Evolutionary conservation across 1,140 invertebrate species (phyloP), one percentile per base, ranked within the genome.

Genomic region (Proales similis): DNA sequence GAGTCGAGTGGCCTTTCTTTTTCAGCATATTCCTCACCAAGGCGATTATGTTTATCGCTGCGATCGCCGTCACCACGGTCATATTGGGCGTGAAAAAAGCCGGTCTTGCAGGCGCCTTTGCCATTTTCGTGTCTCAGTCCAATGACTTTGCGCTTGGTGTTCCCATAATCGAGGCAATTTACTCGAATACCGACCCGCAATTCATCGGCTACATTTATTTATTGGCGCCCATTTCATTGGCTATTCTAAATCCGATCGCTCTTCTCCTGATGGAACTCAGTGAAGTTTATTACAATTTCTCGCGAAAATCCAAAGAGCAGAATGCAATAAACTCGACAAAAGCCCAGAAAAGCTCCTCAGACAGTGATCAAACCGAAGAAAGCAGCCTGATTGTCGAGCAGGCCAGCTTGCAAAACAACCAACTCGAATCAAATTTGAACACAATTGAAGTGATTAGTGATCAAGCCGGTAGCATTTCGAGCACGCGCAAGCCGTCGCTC

Each of bases 81-180:
- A 81, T 89, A 14, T 84, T 84, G 5, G 82, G 83, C 72, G 86
- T 87, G 5, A 71, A 84, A 4, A 86, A 90, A 76, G 80, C 85
- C 63, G 87, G 86, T 11, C 82, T 84, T 68, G 87, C 88, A 51
- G 91, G 89, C 12, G 78, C 95, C 19, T 90, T 87, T 80, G 87
- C 87, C 20, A 95, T 96, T 67, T 94, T 95, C 74, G 87, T 86
- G 45, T 95, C 91, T 0, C 90, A 95, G 71, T 92, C 88, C 71
- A 97, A 97, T 81, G 92, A 97, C 76, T 95, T 96, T 81, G 92
- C 92, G 45, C 82, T 97, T 67, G 91, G 91, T 63, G 93, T 87
- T 78, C 91, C 92, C 3, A 92, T 95, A 69, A 83, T 82, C 29
- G 67, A 71, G 39, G 79, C 81, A 6, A 67, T 83, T 26, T 83